Percentiles rank a stretch among this genome's conserved stretches.
These are phyloP conservation scores for Zalophus californianus DNA, from an alignment of 2,797 vertebrate genomes.

Conservation along the genomic window DNA sequence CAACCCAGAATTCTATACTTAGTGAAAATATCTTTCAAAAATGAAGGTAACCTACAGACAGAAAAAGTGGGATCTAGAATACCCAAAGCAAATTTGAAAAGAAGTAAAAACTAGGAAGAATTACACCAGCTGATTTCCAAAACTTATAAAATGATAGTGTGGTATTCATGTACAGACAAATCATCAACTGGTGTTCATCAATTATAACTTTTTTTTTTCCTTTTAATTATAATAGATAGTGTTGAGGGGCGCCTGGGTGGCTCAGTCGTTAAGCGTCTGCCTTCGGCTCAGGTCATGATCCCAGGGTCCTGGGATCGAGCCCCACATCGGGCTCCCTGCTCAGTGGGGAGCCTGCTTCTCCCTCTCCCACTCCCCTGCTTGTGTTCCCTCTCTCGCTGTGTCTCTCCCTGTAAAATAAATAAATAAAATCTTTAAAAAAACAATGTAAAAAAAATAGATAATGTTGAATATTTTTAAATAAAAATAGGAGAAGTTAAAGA, in stretches of 20 bases:
- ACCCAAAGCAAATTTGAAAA: constrained; percentile 10
- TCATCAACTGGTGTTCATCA: not conserved
- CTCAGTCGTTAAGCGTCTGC: no score
- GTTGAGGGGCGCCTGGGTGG: not conserved
- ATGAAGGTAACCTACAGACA: not conserved
- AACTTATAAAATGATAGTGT: not conserved
- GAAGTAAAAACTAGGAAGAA: not conserved
- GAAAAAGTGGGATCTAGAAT: not conserved
- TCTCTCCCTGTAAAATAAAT: no score
- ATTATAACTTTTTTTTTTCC: not conserved
- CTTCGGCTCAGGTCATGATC: no score
- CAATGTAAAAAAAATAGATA: not conserved
- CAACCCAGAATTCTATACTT: not conserved
- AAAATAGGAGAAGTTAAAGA: not conserved
- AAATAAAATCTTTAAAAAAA: no score
- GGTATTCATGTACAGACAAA: not conserved
- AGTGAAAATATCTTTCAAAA: not conserved
- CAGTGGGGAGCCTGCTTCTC: no score
- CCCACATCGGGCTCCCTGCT: no score
- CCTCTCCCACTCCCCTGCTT: no score
- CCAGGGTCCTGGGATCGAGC: no score
- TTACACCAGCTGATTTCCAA: not conserved
- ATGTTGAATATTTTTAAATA: not conserved
- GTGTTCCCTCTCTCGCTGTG: no score
- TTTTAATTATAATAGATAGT: not conserved